A percentile compares a stretch with the other conserved stretches of the same genome.
Conservation (phyloP, 2,797 vertebrate species). For the Carapus acus region DNA sequence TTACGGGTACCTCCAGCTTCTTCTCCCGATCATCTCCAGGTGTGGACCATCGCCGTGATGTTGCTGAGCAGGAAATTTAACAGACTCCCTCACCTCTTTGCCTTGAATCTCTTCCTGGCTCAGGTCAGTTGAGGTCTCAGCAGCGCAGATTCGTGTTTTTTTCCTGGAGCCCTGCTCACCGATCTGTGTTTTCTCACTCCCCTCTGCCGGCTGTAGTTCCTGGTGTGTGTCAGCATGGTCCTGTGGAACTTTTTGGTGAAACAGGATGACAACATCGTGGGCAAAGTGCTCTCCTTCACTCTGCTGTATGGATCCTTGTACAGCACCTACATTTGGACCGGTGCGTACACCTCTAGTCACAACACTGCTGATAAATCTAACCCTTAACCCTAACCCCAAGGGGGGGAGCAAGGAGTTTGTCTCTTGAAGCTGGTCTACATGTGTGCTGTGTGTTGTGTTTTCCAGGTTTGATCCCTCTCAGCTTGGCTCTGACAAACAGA, state of each 20-base stretch:
- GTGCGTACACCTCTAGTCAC: conserved; percentile 63
- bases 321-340: conserved; percentile 94
- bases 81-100: conserved; percentile 89
- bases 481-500: conserved; percentile 84
- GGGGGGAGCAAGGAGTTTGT: background rate
- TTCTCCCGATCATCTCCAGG: too few relatives aligned
- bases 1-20: too few relatives aligned
- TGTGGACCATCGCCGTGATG: conserved; percentile 90
- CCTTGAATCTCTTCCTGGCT: conserved; percentile 88
- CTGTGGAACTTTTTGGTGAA: conserved; percentile 87
- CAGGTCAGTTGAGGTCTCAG: conserved; percentile 75
- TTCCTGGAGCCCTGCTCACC: background rate
- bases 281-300: conserved; percentile 84
- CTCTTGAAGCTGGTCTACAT: background rate
- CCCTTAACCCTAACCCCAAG: too few relatives aligned
- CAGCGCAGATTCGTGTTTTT: too few relatives aligned
- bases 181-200: background rate
- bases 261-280: conserved; percentile 76
- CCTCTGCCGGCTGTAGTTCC: conserved; percentile 68
- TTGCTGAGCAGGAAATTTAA: conserved; percentile 90
- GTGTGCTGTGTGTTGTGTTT: conserved; percentile 8
- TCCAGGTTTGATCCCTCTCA: conserved; percentile 87
- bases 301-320: conserved; percentile 93
- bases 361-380: too few relatives aligned
- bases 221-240: conserved; percentile 91